Conservation (phyloP, 2,113 vertebrate species). For the Myocastor coypus region DNA sequence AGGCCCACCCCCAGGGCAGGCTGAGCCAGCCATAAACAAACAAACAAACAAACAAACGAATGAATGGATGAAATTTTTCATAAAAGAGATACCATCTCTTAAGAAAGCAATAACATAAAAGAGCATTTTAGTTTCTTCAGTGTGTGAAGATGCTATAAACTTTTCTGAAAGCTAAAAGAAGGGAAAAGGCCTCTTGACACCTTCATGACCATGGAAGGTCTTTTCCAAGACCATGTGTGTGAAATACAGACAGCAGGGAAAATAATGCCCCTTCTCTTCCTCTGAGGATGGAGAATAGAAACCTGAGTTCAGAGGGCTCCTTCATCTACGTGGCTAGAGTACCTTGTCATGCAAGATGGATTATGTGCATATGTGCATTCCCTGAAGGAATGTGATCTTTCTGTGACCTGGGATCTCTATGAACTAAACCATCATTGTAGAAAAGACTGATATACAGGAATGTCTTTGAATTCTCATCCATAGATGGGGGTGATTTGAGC, state of each 20-base stretch:
- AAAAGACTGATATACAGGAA: neutral
- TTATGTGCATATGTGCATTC: neutral
- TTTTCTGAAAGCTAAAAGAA: neutral
- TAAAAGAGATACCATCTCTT: no score
- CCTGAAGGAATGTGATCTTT: neutral
- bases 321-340: neutral
- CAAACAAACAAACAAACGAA: no score
- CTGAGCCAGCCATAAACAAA: no score
- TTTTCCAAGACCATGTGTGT: neutral
- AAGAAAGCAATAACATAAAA: neutral
- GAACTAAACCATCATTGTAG: neutral
- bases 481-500: neutral
- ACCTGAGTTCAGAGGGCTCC: neutral
- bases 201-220: neutral
- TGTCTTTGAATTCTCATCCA: neutral
- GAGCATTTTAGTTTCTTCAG: neutral
- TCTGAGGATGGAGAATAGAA: neutral
- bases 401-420: no score
- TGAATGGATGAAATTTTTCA: no score
- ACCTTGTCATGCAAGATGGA: no score
- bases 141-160: neutral
- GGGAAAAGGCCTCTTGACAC: neutral
- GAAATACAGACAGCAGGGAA: neutral
- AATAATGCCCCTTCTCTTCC: neutral
- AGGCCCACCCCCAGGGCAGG: no score